Conservation (phyloP, 1,140 invertebrate genomes). For the Nymphalis io region DNA sequence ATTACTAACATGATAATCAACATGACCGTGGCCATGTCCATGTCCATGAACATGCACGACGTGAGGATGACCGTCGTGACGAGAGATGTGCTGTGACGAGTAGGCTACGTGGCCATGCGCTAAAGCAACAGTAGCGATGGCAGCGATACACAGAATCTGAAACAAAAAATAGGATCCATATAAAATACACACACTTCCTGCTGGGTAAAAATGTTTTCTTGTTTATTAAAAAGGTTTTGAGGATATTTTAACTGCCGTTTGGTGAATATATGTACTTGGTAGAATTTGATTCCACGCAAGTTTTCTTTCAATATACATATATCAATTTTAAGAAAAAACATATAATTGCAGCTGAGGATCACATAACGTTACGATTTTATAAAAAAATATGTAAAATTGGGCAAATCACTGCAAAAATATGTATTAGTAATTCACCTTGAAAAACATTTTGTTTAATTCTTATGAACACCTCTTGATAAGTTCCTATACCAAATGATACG, state of each 20-base stretch:
- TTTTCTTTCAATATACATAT: too few relatives aligned
- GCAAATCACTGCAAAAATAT: too few relatives aligned
- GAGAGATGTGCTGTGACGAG: constrained; percentile 51
- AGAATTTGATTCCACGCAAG: too few relatives aligned
- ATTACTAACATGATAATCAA: constrained; percentile 44
- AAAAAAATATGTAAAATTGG: too few relatives aligned
- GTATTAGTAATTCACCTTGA: constrained; percentile 20
- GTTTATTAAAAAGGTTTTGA: too few relatives aligned
- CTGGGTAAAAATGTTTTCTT: background rate
- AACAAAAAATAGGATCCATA: background rate
- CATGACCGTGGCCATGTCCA: constrained; percentile 45
- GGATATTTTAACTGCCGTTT: too few relatives aligned
- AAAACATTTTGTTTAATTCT: constrained; percentile 25
- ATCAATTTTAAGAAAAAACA: too few relatives aligned
- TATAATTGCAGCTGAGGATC: too few relatives aligned
- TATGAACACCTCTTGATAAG: constrained; percentile 20
- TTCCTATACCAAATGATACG: constrained; percentile 43
- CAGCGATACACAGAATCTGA: constrained; percentile 48
- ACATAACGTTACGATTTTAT: too few relatives aligned
- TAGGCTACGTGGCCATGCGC: constrained; percentile 45
- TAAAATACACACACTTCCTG: background rate
- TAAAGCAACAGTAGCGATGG: constrained; percentile 36
- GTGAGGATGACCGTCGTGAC: constrained; percentile 47
- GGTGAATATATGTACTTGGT: too few relatives aligned
- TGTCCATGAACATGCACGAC: constrained; percentile 39